Evolutionary conservation across 2,113 vertebrate species (phyloP).

Genomic region (Quiscalus mexicanus): DNA sequence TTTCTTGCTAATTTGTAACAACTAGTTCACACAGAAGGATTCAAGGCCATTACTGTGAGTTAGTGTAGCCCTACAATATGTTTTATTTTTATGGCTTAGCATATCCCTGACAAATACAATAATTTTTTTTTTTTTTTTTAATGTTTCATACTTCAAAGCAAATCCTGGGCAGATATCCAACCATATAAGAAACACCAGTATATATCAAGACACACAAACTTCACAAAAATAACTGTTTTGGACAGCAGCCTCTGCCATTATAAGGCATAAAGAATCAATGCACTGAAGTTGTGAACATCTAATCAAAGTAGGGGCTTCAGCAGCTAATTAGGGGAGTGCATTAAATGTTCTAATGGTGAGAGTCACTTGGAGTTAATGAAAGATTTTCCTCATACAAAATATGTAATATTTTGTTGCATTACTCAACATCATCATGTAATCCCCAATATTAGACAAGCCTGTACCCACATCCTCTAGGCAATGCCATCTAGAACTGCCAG

Average conservation of each 20-base stretch:
- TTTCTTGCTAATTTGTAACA: slow-evolving; percentile 35
- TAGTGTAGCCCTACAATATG: neutral
- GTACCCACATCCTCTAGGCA: neutral
- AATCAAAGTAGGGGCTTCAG: neutral
- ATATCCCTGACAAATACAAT: neutral
- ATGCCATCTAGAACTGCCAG: neutral
- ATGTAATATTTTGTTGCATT: neutral
- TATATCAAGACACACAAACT: neutral
- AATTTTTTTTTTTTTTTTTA: no score
- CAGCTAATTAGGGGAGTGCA: neutral
- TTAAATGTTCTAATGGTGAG: neutral
- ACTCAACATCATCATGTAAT: neutral
- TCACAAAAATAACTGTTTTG: neutral
- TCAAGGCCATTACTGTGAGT: slow-evolving; percentile 25
- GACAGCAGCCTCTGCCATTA: neutral
- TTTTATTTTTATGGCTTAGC: slow-evolving; percentile 2
- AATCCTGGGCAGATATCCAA: neutral
- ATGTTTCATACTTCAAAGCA: neutral
- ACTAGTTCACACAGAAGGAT: neutral
- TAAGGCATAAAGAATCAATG: neutral
- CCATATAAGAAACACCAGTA: neutral
- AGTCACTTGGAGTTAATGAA: neutral
- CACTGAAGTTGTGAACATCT: neutral
- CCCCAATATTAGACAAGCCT: neutral
- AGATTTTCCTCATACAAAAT: neutral